Conservation (phyloP, 37 sponge, comb jelly and placozoan species). For the Hexactinellida sp. region DNA sequence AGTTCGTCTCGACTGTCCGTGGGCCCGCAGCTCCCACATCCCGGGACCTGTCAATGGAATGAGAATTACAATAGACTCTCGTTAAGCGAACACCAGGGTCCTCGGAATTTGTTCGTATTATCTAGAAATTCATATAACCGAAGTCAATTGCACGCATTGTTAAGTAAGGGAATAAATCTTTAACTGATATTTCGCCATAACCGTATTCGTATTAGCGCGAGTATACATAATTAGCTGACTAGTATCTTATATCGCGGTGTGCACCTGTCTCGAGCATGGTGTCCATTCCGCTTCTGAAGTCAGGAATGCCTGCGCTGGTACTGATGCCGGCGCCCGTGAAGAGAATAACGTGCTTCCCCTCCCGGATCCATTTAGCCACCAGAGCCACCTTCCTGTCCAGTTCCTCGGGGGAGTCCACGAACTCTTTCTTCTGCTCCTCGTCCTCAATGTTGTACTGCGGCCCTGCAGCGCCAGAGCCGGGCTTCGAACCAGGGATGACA, state of each 20-base stretch:
- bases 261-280: conserved; percentile 64
- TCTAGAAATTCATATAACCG: too few relatives aligned
- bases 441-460: conserved; percentile 43
- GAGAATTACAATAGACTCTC: too few relatives aligned
- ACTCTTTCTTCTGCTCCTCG: conserved; percentile 72
- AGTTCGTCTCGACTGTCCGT: neutral
- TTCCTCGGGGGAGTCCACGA: conserved; percentile 44
- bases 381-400: conserved; percentile 37
- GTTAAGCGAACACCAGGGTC: too few relatives aligned
- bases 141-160: neutral
- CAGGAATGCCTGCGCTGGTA: conserved; percentile 76
- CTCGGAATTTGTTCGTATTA: too few relatives aligned
- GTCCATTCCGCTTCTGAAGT: conserved; percentile 78
- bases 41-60: conserved; percentile 43
- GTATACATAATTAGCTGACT: neutral
- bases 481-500: conserved; percentile 16
- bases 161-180: neutral
- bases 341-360: conserved; percentile 41
- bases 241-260: neutral
- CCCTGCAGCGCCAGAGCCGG: neutral
- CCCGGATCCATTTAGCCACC: conserved; percentile 43
- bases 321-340: conserved; percentile 86
- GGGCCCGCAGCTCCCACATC: conserved; percentile 63
- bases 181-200: neutral
- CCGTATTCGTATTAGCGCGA: neutral